Base-by-base conservation (phyloP, 1,140 invertebrate species). In the Daktulosphaira vitifoliae region DNA sequence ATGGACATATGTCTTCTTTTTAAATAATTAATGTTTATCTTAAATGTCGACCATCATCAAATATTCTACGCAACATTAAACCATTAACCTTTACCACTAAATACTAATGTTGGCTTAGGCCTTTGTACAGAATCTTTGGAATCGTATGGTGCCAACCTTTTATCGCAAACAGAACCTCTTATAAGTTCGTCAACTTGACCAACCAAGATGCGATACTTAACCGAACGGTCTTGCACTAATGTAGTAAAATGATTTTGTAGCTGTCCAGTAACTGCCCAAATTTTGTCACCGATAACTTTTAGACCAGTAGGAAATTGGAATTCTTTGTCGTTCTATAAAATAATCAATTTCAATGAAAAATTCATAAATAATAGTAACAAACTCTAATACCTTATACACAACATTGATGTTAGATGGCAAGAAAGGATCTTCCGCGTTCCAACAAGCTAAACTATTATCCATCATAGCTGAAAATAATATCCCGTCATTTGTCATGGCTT, bases 361-460 rank as follows among this genome's bases (percentile, higher is more conserved):
- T 26, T 51, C n/a, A 38, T 33, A 33, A 33, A 33, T 33, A 33
- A 5, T 11, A 33, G 11, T 11, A 33, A 33, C 29, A 11, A 33
- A 33, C 29, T 5, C 5, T 33, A n/a, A 5, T 48, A 71, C 71
- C 67, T 71, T 68, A 13, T 70, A 70, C 8, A 71, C 51, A 2
- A 37, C 38, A 18, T 67, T 52, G 9, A 69, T 52, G 50, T 70
- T 67, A 20, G 67, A 39, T 4, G 37, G 25, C 6, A 18, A 51
- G 50, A 70, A 72, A 3, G 69, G 48, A 2, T 69, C 20, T 3
- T 62, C 33, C 8, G 69, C 69, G 52, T 76, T 73, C 75, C 74
- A 76, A 51, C 77, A 78, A 16, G 67, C 71, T 8, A 78, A 71
- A 9, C 75, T 69, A 13, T 72, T 73, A 7, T 73, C 64, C 6